phyloP scores from a whole-genome alignment of 2,888 invertebrate genomes.

The Penaeus monodon region DNA sequence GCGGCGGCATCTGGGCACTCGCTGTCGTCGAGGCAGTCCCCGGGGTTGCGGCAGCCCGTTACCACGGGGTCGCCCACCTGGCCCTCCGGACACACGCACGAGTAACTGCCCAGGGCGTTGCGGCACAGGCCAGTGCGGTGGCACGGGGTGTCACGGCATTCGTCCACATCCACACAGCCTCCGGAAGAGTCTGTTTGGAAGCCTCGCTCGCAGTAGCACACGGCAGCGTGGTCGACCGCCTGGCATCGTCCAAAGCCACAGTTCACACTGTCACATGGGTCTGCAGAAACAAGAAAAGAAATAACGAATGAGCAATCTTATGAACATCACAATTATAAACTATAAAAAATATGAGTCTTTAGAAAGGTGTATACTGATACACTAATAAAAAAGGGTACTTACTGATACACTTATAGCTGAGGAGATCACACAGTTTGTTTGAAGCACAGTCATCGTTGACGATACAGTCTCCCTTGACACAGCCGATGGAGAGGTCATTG shows the following conservation, averaged over 20 bases:
- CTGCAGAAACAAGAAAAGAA: constrained; percentile 71
- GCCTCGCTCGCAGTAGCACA: constrained; percentile 83
- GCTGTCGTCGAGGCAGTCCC: constrained; percentile 73
- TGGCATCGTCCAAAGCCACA: constrained; percentile 87
- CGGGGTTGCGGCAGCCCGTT: constrained; percentile 84
- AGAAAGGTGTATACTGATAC: constrained; percentile 69
- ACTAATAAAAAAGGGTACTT: constrained; percentile 75
- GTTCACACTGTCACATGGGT: constrained; percentile 83
- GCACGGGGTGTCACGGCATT: constrained; percentile 84
- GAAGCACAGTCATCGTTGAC: constrained; percentile 81
- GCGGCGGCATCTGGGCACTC: constrained; percentile 69
- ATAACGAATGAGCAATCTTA: constrained; percentile 71
- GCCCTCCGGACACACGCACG: constrained; percentile 80
- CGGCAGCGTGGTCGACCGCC: constrained; percentile 79
- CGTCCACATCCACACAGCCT: constrained; percentile 84
- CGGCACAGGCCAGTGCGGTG: constrained; percentile 79
- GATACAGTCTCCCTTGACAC: constrained; percentile 89
- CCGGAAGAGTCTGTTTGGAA: constrained; percentile 75
- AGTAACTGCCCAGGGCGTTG: constrained; percentile 78
- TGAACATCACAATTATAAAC: too few relatives aligned
- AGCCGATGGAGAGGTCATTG: constrained; percentile 80
- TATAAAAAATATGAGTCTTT: too few relatives aligned
- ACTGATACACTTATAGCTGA: constrained; percentile 73
- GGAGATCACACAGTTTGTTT: constrained; percentile 82
- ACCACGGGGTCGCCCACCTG: constrained; percentile 80